phyloP scores from a whole-genome alignment of 2,113 vertebrate genomes.

The Lonchura striata region DNA sequence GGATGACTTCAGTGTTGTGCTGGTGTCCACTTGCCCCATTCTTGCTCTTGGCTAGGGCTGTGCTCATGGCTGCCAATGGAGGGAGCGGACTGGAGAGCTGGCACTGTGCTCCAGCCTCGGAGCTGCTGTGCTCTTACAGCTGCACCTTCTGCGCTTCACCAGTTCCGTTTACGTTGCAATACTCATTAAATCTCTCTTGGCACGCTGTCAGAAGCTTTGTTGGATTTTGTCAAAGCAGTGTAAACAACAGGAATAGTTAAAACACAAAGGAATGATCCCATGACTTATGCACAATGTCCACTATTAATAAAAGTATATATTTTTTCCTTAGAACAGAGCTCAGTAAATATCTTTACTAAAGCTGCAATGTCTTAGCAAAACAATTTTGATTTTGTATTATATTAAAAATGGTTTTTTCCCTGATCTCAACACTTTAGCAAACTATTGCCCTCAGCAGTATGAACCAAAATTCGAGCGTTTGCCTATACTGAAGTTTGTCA shows the following conservation, averaged over 20 bases:
- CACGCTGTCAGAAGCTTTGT: constrained; percentile 31
- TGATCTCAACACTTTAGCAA: neutral
- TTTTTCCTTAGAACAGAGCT: neutral
- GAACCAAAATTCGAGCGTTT: neutral
- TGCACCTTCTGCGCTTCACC: constrained; percentile 34
- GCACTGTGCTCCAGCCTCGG: neutral
- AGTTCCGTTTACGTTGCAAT: constrained; percentile 30
- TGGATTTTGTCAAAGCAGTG: constrained; percentile 3
- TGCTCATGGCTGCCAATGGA: fast-evolving
- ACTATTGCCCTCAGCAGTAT: neutral
- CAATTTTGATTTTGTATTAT: neutral
- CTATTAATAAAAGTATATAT: neutral
- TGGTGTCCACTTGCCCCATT: neutral
- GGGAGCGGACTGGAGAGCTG: neutral
- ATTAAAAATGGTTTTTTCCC: neutral
- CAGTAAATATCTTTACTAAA: neutral
- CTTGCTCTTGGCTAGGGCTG: neutral
- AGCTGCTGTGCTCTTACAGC: neutral
- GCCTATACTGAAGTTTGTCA: neutral
- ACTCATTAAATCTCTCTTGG: constrained; percentile 43
- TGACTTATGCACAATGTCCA: neutral
- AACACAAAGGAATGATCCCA: neutral
- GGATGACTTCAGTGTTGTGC: neutral
- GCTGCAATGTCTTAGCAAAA: neutral
- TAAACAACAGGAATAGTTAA: constrained; percentile 11